A percentile compares a stretch with the other conserved stretches of the same genome.
Evolutionary conservation across 2,113 vertebrate species (phyloP).

Genomic region (Excalfactoria chinensis): DNA sequence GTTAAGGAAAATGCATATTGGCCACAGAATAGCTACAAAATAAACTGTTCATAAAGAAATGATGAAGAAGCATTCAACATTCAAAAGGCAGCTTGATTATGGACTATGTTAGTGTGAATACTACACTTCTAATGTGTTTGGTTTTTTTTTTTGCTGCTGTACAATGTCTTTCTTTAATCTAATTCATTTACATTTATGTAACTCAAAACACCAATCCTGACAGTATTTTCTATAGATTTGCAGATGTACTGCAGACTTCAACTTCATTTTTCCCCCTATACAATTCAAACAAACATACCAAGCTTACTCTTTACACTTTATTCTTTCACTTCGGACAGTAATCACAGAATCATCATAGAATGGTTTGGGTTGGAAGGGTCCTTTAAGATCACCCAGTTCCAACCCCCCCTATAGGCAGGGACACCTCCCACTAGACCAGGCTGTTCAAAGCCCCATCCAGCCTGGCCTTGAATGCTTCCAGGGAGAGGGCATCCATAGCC

Average conservation of each 20-base stretch:
- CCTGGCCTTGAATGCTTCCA: no score
- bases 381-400: no score
- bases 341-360: not conserved
- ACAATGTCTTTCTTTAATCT: not conserved
- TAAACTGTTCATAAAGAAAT: not conserved
- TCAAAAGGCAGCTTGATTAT: not conserved
- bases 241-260: not conserved
- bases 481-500: no score
- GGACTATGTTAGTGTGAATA: not conserved
- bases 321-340: not conserved
- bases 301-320: not conserved
- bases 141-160: not conserved
- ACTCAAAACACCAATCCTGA: not conserved
- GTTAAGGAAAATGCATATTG: not conserved
- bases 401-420: no score
- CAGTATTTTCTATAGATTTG: not conserved
- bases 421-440: no score
- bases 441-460: no score
- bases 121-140: fast-evolving
- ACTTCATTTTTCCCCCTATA: not conserved
- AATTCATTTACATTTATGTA: not conserved
- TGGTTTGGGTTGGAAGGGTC: no score
- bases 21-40: not conserved
- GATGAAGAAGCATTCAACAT: not conserved
- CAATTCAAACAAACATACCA: not conserved